Evolutionary conservation across 2,113 vertebrate species (phyloP).

Genomic region (Terrapene triunguis): DNA sequence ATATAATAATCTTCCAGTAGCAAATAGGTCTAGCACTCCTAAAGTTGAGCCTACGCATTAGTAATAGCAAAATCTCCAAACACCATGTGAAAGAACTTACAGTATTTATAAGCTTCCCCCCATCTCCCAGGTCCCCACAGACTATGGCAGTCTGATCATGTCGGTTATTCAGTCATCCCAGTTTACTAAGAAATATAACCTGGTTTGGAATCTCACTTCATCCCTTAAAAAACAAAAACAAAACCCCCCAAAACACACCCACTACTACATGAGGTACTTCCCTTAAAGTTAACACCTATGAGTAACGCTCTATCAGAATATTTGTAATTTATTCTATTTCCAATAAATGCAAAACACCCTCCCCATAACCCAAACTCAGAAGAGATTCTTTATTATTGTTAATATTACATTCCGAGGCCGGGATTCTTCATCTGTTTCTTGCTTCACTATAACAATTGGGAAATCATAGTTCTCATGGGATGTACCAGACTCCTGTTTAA

Average conservation of each 20-base stretch:
- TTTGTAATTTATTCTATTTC: not conserved
- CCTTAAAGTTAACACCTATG: not conserved
- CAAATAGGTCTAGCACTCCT: not conserved
- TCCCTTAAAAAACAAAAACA: not conserved
- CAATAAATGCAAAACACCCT: not conserved
- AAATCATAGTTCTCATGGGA: constrained; percentile 83
- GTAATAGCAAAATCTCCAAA: not conserved
- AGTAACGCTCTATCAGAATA: not conserved
- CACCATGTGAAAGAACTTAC: not conserved
- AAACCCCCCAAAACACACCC: not conserved
- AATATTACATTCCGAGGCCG: constrained; percentile 80
- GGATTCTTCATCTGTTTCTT: constrained; percentile 80
- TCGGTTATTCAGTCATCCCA: not conserved
- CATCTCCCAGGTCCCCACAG: not conserved
- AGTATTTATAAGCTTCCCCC: not conserved
- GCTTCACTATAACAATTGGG: constrained; percentile 85
- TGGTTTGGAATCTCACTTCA: not conserved
- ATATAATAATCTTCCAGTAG: not conserved
- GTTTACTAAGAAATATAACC: not conserved
- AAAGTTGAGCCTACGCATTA: not conserved
- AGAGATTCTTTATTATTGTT: not conserved
- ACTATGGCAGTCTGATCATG: not conserved
- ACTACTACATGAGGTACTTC: not conserved
- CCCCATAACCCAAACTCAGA: not conserved
- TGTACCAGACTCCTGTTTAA: constrained; percentile 83